Evolutionary conservation across 2,797 vertebrate species (phyloP).

Genomic region (Hapalemur alaotrensis): DNA sequence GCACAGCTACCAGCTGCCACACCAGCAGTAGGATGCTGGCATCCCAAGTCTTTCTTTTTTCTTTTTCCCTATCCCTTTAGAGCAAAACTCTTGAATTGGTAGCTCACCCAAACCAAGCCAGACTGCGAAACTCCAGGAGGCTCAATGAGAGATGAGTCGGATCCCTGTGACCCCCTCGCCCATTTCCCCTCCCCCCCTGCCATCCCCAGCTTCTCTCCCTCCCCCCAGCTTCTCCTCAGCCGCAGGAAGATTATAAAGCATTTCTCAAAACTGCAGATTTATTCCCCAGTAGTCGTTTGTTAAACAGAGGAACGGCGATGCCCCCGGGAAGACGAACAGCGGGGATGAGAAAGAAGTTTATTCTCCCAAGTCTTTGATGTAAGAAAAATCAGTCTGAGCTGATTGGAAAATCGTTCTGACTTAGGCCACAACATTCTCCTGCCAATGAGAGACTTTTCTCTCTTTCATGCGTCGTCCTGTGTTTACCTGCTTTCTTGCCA

Average conservation of each 20-base stretch:
- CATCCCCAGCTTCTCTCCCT: too few species aligned
- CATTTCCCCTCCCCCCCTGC: too few species aligned
- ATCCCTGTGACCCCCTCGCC: too few species aligned
- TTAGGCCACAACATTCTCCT: conserved; percentile 17
- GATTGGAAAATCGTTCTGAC: conserved; percentile 47
- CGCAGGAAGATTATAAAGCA: neutral
- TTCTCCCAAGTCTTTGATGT: conserved; percentile 49
- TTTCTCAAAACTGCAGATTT: neutral
- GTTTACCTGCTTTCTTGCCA: conserved; percentile 31
- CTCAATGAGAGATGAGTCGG: neutral
- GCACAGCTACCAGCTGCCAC: neutral
- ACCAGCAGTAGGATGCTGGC: neutral
- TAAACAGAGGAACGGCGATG: neutral
- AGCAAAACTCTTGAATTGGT: neutral
- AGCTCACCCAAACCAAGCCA: neutral
- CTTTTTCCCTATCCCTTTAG: neutral
- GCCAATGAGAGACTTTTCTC: conserved; percentile 17
- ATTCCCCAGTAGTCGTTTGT: neutral
- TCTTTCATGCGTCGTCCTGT: neutral
- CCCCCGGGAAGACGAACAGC: neutral
- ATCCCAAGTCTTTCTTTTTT: neutral
- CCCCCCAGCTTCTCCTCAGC: neutral
- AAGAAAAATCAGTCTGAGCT: conserved; percentile 41
- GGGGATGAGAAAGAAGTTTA: neutral
- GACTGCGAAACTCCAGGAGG: neutral